Percentiles rank a stretch among this genome's conserved stretches.
Conservation (phyloP, 2,797 vertebrate genomes). For the Myotis vivesi region DNA sequence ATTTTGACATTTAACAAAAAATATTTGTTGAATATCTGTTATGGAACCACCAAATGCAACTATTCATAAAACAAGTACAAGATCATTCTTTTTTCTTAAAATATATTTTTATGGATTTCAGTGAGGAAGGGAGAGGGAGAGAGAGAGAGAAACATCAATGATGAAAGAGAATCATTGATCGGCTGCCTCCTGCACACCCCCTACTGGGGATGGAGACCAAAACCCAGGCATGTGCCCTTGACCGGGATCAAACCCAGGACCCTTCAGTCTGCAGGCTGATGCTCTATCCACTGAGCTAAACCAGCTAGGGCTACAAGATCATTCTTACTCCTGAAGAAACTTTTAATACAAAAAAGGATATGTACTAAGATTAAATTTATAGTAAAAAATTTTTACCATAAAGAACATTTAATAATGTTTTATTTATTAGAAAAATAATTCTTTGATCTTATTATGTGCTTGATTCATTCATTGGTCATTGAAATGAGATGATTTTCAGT, state of each 20-base stretch:
- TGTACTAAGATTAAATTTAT: neutral
- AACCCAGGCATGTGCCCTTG: no score
- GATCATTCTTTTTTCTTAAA: neutral
- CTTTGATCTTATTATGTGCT: neutral
- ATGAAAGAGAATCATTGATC: no score
- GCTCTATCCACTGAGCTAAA: no score
- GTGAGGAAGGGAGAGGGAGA: no score
- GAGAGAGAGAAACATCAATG: no score
- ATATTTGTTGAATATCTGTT: neutral
- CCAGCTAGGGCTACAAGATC: neutral
- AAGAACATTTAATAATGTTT: neutral
- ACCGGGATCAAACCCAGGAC: no score
- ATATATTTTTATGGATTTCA: no score
- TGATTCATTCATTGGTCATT: neutral
- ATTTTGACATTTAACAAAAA: constrained; percentile 3
- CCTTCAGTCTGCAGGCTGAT: no score
- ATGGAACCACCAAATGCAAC: neutral
- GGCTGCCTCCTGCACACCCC: no score
- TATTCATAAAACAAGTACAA: neutral
- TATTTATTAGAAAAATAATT: constrained; percentile 19
- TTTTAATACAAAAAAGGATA: neutral
- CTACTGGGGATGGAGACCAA: no score
- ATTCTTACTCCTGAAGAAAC: neutral
- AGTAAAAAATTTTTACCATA: neutral
- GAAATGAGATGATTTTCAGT: neutral